Conservation (phyloP, 2,113 vertebrate species). For the Geococcyx californianus region DNA sequence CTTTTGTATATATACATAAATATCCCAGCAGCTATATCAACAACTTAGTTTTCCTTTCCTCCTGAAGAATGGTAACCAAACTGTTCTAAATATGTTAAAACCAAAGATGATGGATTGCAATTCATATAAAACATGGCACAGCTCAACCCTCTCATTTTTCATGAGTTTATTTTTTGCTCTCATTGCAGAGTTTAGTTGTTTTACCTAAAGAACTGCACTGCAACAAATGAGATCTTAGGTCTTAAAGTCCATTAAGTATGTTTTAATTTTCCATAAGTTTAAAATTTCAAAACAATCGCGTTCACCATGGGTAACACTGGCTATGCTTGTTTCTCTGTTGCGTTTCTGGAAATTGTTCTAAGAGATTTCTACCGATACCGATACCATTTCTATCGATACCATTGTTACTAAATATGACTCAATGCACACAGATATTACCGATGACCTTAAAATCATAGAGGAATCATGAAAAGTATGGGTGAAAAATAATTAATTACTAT, state of each 20-base stretch:
- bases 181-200: neutral
- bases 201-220: neutral
- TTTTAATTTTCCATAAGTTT: neutral
- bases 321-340: neutral
- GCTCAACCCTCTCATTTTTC: constrained; percentile 9
- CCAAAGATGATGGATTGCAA: neutral
- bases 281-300: neutral
- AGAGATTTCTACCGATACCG: too few species aligned
- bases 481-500: neutral
- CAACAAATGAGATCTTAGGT: neutral
- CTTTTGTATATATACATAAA: neutral
- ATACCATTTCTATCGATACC: neutral
- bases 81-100: constrained; percentile 2
- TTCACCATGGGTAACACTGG: neutral
- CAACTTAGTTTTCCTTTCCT: neutral
- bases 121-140: neutral
- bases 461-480: neutral
- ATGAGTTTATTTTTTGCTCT: neutral
- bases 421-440: neutral
- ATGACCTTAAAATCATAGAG: neutral
- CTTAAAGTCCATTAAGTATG: neutral
- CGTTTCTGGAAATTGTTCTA: neutral
- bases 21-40: neutral
- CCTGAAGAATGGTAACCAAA: neutral
- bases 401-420: neutral